Conservation (phyloP, 2,888 invertebrate genomes). For the Gastracanthus pulcherrimus region DNA sequence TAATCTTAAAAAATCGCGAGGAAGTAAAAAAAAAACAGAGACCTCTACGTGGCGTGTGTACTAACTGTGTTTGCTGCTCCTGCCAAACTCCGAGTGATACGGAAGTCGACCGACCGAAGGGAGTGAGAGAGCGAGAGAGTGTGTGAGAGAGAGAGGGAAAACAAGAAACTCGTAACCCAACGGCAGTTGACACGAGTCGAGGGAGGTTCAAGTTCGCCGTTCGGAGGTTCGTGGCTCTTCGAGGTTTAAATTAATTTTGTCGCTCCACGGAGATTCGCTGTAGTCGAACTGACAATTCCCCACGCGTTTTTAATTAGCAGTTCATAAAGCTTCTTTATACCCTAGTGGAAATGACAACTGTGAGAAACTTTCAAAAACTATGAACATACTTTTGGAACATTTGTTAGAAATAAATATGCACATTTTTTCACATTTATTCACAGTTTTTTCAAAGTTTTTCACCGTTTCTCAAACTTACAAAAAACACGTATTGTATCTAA, state of each 20-base stretch:
- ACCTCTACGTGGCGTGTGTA: too few species aligned
- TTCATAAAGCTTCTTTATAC: constrained; percentile 22
- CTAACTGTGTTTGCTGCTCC: constrained; percentile 64
- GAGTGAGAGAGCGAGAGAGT: neutral
- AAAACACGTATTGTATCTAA: too few species aligned
- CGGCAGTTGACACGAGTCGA: constrained; percentile 28
- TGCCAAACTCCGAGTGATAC: constrained; percentile 59
- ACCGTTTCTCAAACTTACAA: too few species aligned
- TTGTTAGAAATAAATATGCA: too few species aligned
- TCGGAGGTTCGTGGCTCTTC: neutral
- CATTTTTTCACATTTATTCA: too few species aligned
- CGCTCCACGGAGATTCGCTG: neutral
- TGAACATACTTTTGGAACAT: too few species aligned
- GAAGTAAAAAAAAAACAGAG: too few species aligned
- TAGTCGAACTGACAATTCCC: neutral
- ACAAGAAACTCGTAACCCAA: constrained; percentile 41
- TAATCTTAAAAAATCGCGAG: too few species aligned
- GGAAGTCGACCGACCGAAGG: constrained; percentile 36
- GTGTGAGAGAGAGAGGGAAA: neutral
- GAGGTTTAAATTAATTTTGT: constrained; percentile 43
- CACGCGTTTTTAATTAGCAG: constrained; percentile 34
- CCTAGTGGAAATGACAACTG: too few species aligned
- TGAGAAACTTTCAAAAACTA: too few species aligned
- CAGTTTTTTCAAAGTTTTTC: too few species aligned
- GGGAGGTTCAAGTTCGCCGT: neutral